Evolutionary conservation across 2,888 invertebrate species (phyloP).

Genomic region (Apamea crenata): DNA sequence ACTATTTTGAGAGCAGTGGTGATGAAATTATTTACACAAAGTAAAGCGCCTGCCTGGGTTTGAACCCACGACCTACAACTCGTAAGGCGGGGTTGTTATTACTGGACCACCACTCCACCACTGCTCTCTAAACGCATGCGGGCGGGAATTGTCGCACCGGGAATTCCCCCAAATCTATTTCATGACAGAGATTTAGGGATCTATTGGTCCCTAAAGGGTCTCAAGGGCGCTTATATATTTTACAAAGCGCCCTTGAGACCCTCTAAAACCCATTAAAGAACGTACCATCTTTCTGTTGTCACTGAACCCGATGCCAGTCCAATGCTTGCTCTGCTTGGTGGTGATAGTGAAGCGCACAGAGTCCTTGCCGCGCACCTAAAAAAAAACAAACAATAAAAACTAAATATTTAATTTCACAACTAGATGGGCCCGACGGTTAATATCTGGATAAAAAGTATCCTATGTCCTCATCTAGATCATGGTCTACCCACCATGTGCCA

Average conservation of each 20-base stretch:
- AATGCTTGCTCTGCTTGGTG: constrained; percentile 94
- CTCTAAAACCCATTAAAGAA: neutral
- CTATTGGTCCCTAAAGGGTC: too few relatives aligned
- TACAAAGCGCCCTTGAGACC: neutral
- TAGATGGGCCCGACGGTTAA: too few relatives aligned
- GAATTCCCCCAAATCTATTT: neutral
- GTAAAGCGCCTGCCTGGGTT: neutral
- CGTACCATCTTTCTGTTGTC: constrained; percentile 94
- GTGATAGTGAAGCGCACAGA: constrained; percentile 95
- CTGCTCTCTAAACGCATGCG: neutral
- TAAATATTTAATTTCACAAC: neutral
- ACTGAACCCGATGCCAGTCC: constrained; percentile 98
- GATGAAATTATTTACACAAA: neutral
- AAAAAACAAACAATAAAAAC: neutral
- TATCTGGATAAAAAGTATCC: too few relatives aligned
- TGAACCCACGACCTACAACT: neutral
- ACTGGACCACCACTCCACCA: neutral
- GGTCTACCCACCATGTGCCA: too few relatives aligned
- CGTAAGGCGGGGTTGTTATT: neutral
- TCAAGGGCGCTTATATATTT: too few relatives aligned
- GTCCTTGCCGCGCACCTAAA: constrained; percentile 91
- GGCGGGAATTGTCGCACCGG: neutral
- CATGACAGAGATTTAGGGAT: neutral
- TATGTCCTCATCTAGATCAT: too few relatives aligned
- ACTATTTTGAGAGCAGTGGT: neutral